These are phyloP conservation scores for Osmoderma eremita DNA, from an alignment of 2,888 invertebrate genomes.

Conservation along the genomic window DNA sequence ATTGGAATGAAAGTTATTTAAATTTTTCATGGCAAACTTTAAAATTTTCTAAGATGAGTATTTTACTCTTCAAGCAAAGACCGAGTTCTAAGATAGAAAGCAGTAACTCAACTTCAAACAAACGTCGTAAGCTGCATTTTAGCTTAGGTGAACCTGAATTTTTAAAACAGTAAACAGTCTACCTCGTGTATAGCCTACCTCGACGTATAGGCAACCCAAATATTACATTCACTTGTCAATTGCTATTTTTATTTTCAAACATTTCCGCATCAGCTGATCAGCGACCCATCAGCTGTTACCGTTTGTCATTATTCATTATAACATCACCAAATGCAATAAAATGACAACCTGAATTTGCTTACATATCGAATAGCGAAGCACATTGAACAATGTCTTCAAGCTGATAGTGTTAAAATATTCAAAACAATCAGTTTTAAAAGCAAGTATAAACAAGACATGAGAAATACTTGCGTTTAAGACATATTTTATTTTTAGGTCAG, in stretches of 20 bases:
- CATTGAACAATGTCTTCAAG: constrained; percentile 10
- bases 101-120: too few species aligned
- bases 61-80: too few species aligned
- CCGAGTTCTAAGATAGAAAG: too few species aligned
- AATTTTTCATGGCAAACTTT: too few species aligned
- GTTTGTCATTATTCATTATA: background rate
- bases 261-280: constrained; percentile 30
- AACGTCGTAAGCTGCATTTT: too few species aligned
- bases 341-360: constrained; percentile 18
- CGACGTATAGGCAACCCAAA: too few species aligned
- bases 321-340: background rate
- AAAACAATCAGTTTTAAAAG: background rate
- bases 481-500: constrained; percentile 23
- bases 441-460: background rate
- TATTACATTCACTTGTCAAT: too few species aligned
- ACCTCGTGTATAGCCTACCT: too few species aligned
- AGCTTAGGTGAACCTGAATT: too few species aligned
- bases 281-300: constrained; percentile 31
- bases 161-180: too few species aligned
- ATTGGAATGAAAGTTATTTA: too few species aligned
- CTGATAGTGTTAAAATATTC: background rate
- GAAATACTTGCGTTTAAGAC: background rate
- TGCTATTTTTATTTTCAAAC: background rate
- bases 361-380: background rate
- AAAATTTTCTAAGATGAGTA: too few species aligned